These are phyloP conservation scores for Calypte anna DNA, from an alignment of 2,113 vertebrate species.

Conservation along the genomic window DNA sequence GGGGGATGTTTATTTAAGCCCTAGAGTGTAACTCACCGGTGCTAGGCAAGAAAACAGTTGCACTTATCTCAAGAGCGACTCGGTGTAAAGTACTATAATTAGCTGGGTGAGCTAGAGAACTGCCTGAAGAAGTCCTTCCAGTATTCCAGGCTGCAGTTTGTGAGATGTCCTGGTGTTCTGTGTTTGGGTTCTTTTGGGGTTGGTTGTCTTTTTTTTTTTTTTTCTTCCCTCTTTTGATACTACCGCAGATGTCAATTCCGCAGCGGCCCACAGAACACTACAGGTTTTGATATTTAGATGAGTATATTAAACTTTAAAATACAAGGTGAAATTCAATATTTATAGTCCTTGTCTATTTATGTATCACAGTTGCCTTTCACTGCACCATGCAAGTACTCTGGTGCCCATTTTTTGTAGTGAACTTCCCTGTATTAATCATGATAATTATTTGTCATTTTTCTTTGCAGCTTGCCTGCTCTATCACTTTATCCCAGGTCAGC, in stretches of 20 bases:
- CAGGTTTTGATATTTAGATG: conserved; percentile 65
- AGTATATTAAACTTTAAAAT: conserved; percentile 68
- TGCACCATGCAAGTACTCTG: neutral
- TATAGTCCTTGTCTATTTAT: conserved; percentile 59
- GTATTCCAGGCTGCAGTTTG: neutral
- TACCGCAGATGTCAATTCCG: neutral
- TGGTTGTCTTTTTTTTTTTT: neutral
- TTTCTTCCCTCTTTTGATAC: neutral
- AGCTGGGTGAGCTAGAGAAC: neutral
- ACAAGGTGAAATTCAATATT: conserved; percentile 59
- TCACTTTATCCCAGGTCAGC: conserved; percentile 14
- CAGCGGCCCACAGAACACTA: conserved; percentile 9
- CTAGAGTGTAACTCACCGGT: neutral
- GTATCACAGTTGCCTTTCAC: conserved; percentile 40
- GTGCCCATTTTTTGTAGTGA: neutral
- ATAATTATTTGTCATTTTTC: neutral
- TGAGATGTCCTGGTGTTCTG: neutral
- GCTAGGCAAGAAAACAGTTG: neutral
- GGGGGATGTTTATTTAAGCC: neutral
- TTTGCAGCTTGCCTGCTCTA: conserved; percentile 20
- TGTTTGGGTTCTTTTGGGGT: no score
- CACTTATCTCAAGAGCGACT: conserved; percentile 50
- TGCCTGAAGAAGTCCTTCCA: neutral
- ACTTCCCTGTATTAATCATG: conserved; percentile 53
- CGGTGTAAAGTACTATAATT: conserved; percentile 47